Evolutionary conservation across 2,888 invertebrate genomes (phyloP).

Genomic region (Allophyes oxyacanthae): DNA sequence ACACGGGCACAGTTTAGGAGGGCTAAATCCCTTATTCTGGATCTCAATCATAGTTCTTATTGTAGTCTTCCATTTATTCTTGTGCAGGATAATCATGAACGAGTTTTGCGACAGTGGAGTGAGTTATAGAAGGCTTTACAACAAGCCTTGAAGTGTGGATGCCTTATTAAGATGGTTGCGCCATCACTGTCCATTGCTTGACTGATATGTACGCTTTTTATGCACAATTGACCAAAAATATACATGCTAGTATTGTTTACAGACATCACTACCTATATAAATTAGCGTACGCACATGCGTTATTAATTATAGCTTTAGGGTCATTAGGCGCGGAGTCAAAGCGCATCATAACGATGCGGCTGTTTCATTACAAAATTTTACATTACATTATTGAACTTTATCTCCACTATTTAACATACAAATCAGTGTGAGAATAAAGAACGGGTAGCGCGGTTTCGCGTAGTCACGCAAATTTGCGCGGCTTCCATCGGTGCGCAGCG

Average conservation of each 20-base stretch:
- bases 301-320: slow-evolving; percentile 6
- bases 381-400: no score
- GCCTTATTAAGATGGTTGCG: slow-evolving; percentile 61
- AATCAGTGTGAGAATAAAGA: no score
- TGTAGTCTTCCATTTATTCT: slow-evolving; percentile 97
- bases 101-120: slow-evolving; percentile 94
- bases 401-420: no score
- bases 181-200: slow-evolving; percentile 58
- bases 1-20: slow-evolving; percentile 96
- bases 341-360: no score
- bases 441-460: no score
- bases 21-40: slow-evolving; percentile 97
- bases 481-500: no score
- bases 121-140: slow-evolving; percentile 92
- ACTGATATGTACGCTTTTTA: slow-evolving; percentile 62
- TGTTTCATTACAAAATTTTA: no score
- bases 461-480: no score
- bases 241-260: slow-evolving; percentile 36
- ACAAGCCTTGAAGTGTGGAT: slow-evolving; percentile 89
- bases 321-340: no score
- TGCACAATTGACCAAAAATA: slow-evolving; percentile 56
- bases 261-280: slow-evolving; percentile 41
- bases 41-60: slow-evolving; percentile 96
- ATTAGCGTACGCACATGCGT: slow-evolving; percentile 18
- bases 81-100: slow-evolving; percentile 97